A percentile compares a stretch with the other conserved stretches of the same genome.
phyloP scores from a whole-genome alignment of 2,113 vertebrate genomes.

The Cottus gobio region DNA sequence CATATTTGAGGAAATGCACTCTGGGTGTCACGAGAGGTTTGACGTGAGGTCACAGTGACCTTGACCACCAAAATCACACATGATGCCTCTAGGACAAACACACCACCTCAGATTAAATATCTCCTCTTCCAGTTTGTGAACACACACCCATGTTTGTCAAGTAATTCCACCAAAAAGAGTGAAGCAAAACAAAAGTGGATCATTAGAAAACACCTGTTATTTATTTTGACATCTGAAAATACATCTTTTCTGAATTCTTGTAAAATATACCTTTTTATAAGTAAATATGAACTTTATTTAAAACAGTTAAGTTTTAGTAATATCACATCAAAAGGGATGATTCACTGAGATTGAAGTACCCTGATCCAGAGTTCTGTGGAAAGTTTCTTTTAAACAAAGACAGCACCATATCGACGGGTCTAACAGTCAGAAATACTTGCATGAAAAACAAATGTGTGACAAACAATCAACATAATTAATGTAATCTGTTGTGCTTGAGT shows the following conservation, averaged over 20 bases:
- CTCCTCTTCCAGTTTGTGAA: background rate
- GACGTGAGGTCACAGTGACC: background rate
- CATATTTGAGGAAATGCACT: background rate
- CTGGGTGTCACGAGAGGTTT: background rate
- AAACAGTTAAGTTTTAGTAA: constrained; percentile 65
- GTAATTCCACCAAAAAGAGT: background rate
- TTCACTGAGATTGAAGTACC: constrained; percentile 73
- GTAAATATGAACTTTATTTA: constrained; percentile 70
- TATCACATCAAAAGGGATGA: constrained; percentile 78
- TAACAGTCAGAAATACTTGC: constrained; percentile 40
- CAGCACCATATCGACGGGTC: constrained; percentile 51
- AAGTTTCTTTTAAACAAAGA: constrained; percentile 57
- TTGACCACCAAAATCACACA: background rate
- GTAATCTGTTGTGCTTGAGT: constrained; percentile 46
- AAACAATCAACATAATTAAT: constrained; percentile 37
- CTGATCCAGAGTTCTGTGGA: constrained; percentile 65
- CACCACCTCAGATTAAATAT: background rate
- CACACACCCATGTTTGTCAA: background rate
- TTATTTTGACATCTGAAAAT: constrained; percentile 84
- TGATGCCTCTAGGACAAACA: background rate
- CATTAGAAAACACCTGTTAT: constrained; percentile 73
- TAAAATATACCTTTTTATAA: constrained; percentile 77
- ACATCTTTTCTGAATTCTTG: constrained; percentile 72
- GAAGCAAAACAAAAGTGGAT: constrained; percentile 7
- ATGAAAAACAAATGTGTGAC: constrained; percentile 42